These are phyloP conservation scores for Aselliscus stoliczkanus DNA, from an alignment of 2,797 vertebrate species.

Conservation along the genomic window DNA sequence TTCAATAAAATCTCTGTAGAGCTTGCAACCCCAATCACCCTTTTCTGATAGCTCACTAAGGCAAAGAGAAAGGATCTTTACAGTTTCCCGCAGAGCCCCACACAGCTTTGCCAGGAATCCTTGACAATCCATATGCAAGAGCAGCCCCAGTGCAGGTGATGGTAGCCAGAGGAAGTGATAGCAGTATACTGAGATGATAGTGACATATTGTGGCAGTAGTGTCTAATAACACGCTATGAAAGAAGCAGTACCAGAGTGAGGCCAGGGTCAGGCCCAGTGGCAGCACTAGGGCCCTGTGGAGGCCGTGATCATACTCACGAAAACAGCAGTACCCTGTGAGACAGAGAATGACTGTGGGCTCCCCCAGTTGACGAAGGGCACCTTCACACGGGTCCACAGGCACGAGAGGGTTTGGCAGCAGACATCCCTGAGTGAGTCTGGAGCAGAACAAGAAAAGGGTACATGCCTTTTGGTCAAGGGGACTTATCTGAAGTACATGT, in stretches of 20 bases:
- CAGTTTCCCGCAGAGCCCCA: not conserved
- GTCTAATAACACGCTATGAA: not conserved
- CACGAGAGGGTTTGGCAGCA: not conserved
- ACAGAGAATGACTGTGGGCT: not conserved
- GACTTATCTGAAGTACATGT: not conserved
- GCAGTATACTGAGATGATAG: not conserved
- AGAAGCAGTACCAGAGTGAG: not conserved
- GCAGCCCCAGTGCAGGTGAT: not conserved
- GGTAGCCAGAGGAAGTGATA: not conserved
- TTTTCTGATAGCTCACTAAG: not conserved
- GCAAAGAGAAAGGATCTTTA: not conserved
- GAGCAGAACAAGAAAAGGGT: not conserved
- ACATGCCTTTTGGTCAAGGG: not conserved
- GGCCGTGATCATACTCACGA: not conserved
- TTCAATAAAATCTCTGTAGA: not conserved
- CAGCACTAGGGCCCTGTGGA: not conserved
- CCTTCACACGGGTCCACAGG: not conserved
- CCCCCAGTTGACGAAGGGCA: not conserved
- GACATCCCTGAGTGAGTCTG: not conserved
- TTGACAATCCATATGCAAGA: not conserved
- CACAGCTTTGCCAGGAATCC: not conserved
- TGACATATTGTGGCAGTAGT: not conserved
- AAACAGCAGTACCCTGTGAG: too few relatives aligned
- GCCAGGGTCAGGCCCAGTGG: not conserved
- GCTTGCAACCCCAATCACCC: not conserved